phyloP scores from a whole-genome alignment of 1,140 invertebrate species.

The Sycophaga agraensis region DNA sequence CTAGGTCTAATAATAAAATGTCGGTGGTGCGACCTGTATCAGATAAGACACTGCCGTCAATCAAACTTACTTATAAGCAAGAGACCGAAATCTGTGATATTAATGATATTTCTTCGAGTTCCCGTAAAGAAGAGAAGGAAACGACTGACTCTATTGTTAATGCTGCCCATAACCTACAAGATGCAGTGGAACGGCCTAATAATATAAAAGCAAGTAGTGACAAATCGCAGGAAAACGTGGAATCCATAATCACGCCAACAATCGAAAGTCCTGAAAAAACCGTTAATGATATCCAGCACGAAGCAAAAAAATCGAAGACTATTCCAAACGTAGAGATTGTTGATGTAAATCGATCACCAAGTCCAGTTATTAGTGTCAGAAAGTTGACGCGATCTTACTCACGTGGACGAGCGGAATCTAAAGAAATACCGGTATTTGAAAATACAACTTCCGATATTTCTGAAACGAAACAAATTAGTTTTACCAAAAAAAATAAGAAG shows the following conservation, averaged over 20 bases:
- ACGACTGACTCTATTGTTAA: not conserved
- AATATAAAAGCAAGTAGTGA: not conserved
- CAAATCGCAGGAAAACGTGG: not conserved
- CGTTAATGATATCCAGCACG: not conserved
- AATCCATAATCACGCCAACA: too few relatives aligned
- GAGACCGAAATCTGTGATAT: conserved; percentile 38
- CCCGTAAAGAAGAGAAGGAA: not conserved
- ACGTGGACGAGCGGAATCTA: conserved; percentile 1
- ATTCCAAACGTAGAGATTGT: not conserved
- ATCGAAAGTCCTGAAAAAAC: too few relatives aligned
- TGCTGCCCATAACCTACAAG: not conserved
- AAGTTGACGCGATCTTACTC: conserved; percentile 20
- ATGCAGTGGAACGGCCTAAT: not conserved
- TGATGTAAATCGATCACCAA: not conserved
- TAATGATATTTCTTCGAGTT: conserved; percentile 31
- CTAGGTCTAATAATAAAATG: conserved; percentile 20
- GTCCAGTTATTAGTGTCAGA: conserved; percentile 4
- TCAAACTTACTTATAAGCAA: conserved; percentile 25
- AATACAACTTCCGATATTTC: not conserved
- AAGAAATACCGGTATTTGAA: not conserved
- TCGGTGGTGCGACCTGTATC: not conserved
- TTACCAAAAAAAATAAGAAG: not conserved
- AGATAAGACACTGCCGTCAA: conserved; percentile 1
- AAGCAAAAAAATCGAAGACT: not conserved
- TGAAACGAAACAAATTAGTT: not conserved